Conservation (phyloP, 2,113 vertebrate species). For the Phycodurus eques region DNA sequence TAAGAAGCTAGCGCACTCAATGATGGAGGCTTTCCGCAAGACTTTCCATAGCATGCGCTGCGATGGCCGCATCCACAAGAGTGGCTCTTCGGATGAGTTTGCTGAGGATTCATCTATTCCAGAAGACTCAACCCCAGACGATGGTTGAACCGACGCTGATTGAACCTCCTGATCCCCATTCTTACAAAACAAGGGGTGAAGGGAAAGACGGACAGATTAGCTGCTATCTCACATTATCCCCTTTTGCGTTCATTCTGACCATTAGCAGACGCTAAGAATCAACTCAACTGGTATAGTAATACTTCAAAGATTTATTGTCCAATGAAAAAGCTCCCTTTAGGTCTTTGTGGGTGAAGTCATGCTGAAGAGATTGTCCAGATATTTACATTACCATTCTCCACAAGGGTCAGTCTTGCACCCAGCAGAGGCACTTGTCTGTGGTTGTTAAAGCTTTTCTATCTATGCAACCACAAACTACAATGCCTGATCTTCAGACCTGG, state of each 20-base stretch:
- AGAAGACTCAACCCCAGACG: slow-evolving; percentile 72
- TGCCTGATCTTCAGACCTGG: slow-evolving; percentile 26
- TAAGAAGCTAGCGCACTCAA: slow-evolving; percentile 96
- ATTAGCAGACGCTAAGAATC: slow-evolving; percentile 42
- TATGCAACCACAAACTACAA: slow-evolving; percentile 25
- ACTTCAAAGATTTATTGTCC: not conserved
- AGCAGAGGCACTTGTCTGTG: slow-evolving; percentile 49
- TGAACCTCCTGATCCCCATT: slow-evolving; percentile 39
- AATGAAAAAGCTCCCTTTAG: not conserved
- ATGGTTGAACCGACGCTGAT: slow-evolving; percentile 55
- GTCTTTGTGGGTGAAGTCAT: slow-evolving; percentile 56
- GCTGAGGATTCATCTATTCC: slow-evolving; percentile 87
- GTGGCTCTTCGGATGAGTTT: slow-evolving; percentile 85
- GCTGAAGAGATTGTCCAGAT: slow-evolving; percentile 72
- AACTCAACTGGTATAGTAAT: not conserved
- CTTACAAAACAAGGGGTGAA: slow-evolving; percentile 58
- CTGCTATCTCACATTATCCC: slow-evolving; percentile 54
- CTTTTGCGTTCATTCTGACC: slow-evolving; percentile 44
- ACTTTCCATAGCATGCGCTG: slow-evolving; percentile 99
- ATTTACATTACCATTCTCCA: slow-evolving; percentile 73
- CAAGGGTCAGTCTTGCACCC: slow-evolving; percentile 61
- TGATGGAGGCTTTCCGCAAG: slow-evolving; percentile 99
- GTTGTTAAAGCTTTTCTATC: slow-evolving; percentile 42
- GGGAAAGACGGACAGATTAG: slow-evolving; percentile 59
- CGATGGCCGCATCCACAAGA: slow-evolving; percentile 92